Percentiles rank a stretch among this genome's conserved stretches.
Conservation (phyloP, 1,140 invertebrate genomes). For the Tetramorium parvispinum region DNA sequence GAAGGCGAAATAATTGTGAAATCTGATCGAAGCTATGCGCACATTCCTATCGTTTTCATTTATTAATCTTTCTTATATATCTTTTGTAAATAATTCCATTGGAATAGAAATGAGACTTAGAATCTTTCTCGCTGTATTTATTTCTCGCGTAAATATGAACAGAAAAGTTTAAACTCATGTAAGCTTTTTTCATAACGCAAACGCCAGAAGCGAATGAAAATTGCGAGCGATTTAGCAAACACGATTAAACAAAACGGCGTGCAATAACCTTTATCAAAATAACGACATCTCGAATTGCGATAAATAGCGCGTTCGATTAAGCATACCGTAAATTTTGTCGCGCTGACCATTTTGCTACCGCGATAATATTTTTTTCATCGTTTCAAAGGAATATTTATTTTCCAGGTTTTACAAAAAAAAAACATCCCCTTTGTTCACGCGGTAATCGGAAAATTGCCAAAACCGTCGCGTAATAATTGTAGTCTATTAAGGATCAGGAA, state of each 20-base stretch:
- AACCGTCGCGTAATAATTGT: slow-evolving; percentile 6
- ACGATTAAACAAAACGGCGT: slow-evolving; percentile 47
- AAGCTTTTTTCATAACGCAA: slow-evolving; percentile 11
- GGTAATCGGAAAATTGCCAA: slow-evolving; percentile 25
- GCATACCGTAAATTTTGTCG: slow-evolving; percentile 45
- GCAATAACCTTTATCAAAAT: slow-evolving; percentile 60
- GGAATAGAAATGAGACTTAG: neutral
- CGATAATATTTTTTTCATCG: slow-evolving; percentile 39
- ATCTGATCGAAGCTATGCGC: neutral
- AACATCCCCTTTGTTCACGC: slow-evolving; percentile 1
- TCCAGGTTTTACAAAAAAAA: slow-evolving; percentile 24
- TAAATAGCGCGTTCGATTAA: slow-evolving; percentile 54
- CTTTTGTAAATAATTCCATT: neutral
- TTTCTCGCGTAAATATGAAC: neutral
- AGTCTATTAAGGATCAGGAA: neutral
- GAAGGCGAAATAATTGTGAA: neutral
- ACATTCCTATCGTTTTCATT: neutral
- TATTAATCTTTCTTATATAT: neutral
- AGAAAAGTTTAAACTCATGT: neutral
- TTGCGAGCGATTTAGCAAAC: slow-evolving; percentile 20
- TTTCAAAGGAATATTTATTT: slow-evolving; percentile 49
- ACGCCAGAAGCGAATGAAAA: neutral
- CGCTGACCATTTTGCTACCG: neutral
- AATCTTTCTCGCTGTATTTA: neutral
- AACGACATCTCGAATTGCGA: slow-evolving; percentile 54